A percentile compares a stretch with the other conserved stretches of the same genome.
Evolutionary conservation across 1,140 invertebrate genomes (phyloP).

Genomic region (Drosophila pseudoobscura): DNA sequence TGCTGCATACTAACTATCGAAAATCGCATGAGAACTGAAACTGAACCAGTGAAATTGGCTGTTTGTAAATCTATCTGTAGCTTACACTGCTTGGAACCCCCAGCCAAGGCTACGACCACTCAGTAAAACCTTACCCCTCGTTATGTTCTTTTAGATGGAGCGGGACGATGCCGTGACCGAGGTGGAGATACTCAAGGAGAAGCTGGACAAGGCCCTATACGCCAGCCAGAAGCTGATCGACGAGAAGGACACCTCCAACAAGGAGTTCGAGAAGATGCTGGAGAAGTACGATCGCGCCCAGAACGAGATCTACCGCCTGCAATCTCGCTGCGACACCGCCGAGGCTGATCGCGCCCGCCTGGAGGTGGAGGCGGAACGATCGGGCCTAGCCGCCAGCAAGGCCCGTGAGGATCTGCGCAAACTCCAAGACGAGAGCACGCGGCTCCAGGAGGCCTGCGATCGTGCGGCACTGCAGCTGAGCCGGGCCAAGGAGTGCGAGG

Average conservation of each 20-base stretch:
- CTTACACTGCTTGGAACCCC: conserved; percentile 42
- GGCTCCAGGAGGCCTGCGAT: conserved; percentile 94
- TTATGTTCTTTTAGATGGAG: conserved; percentile 88
- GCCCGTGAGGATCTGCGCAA: conserved; percentile 93
- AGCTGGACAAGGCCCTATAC: conserved; percentile 93
- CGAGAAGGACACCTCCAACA: conserved; percentile 93
- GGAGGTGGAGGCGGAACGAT: conserved; percentile 93
- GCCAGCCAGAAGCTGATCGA: conserved; percentile 92
- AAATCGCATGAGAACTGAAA: conserved; percentile 73
- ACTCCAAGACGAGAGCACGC: conserved; percentile 91
- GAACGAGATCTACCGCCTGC: conserved; percentile 93
- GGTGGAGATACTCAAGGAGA: conserved; percentile 94
- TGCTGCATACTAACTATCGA: conserved; percentile 56
- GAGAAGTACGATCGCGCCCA: conserved; percentile 97
- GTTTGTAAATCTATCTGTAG: conserved; percentile 81
- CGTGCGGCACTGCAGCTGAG: conserved; percentile 91
- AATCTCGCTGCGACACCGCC: conserved; percentile 93
- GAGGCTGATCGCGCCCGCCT: conserved; percentile 93
- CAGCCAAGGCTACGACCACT: not conserved
- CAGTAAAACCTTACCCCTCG: not conserved
- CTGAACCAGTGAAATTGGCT: conserved; percentile 70
- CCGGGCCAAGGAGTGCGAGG: conserved; percentile 94
- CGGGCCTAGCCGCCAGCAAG: conserved; percentile 90
- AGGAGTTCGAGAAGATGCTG: conserved; percentile 95
- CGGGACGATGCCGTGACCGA: conserved; percentile 93